Conservation (phyloP, 2,888 invertebrate species). For the Schizaphis graminum region DNA sequence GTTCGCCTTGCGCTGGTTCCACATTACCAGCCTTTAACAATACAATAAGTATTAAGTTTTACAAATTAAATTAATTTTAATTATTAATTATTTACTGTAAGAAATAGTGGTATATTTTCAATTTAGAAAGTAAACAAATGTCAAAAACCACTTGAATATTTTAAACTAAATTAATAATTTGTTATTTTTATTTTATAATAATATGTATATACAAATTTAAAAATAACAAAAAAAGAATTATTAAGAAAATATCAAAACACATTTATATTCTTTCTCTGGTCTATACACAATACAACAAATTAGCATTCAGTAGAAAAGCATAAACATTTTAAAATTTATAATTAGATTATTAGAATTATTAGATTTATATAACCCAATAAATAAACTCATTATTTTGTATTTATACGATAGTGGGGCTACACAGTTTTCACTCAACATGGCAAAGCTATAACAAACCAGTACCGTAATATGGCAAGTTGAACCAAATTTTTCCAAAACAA, state of each 20-base stretch:
- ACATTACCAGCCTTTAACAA: conserved; percentile 55
- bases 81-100: neutral
- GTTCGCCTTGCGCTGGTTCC: conserved; percentile 68
- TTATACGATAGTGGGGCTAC: too few species aligned
- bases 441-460: too few species aligned
- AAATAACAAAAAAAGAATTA: neutral
- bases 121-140: neutral
- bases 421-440: too few species aligned
- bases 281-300: too few species aligned
- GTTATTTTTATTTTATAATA: neutral
- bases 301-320: too few species aligned
- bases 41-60: neutral
- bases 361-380: too few species aligned
- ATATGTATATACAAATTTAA: neutral
- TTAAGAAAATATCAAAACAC: neutral
- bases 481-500: neutral
- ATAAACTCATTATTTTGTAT: too few species aligned
- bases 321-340: too few species aligned
- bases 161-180: neutral
- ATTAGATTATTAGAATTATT: too few species aligned
- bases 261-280: too few species aligned
- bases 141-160: neutral
- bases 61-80: neutral
- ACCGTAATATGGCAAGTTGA: neutral
- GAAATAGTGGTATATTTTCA: neutral